Evolutionary conservation across 1,140 invertebrate species (phyloP).

Genomic region (Palaemon carinicauda): DNA sequence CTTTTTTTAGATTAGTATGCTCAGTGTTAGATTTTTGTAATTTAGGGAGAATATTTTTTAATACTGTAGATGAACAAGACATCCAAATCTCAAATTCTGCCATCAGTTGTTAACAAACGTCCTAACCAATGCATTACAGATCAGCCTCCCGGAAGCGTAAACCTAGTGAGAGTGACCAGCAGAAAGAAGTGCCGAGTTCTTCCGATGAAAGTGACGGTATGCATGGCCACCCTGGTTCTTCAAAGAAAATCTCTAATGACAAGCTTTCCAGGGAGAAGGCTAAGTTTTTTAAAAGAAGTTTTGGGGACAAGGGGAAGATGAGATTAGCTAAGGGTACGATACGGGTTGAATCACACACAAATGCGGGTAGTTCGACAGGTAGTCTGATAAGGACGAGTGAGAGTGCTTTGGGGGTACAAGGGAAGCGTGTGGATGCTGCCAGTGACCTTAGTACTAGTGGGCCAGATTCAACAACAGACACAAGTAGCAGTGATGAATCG

Average conservation of each 20-base stretch:
- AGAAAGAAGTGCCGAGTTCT: conserved; percentile 37
- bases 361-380: conserved; percentile 15
- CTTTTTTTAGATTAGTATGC: no score
- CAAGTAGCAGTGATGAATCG: conserved; percentile 63
- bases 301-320: conserved; percentile 71
- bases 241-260: conserved; percentile 67
- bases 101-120: no score
- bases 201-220: conserved; percentile 57
- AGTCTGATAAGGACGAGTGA: conserved; percentile 53
- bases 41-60: no score
- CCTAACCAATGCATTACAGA: background rate
- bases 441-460: conserved; percentile 61
- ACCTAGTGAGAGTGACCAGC: conserved; percentile 32
- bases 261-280: conserved; percentile 85
- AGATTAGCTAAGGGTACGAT: conserved; percentile 65
- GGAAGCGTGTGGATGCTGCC: conserved; percentile 9
- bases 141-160: conserved; percentile 36
- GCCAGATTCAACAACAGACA: conserved; percentile 56
- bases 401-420: conserved; percentile 12
- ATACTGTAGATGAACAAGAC: no score
- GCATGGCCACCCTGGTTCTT: conserved; percentile 40
- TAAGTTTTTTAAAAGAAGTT: conserved; percentile 82
- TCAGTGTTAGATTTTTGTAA: no score
- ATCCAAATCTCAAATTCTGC: no score
- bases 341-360: conserved; percentile 60